Evolutionary conservation across 2,113 vertebrate species (phyloP), one percentile per base, ranked within the genome.

Genomic region (Oryzias curvinotus): DNA sequence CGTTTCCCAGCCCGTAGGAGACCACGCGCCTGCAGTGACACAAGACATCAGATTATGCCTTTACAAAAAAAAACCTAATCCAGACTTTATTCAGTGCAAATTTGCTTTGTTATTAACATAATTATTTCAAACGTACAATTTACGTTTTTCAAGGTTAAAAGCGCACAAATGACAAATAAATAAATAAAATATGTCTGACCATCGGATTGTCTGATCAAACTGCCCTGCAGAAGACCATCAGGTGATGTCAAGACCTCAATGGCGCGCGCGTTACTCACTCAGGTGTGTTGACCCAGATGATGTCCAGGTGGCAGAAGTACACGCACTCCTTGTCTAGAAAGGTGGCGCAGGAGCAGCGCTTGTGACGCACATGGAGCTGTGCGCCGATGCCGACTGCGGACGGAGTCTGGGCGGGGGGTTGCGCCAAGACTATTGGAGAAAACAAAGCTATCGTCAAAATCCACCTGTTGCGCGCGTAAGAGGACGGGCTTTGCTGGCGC

Each of bases 221-320:
- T 23, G 21, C 21, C 21, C 21, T 12, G 36, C 36, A 36, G 36
- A 36, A 12, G 36, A 36, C 8, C 10, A 36, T 36, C 36, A 8
- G 36, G 36, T 36, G 36, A 36, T 36, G 36, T 12, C 36, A 2
- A 36, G 36, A 36, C 12, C 36, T 10, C 2, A 10, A 36, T 36
- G 36, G 36, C 36, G 36, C 36, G 36, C 36, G 7, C 16, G 1
- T 30, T 15, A 71, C 69, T 67, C 80, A 99, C 97, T 97, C 96
- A 14, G 97, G 96, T 44, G 97, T 98, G 94, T 98, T 98, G 91
- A 99, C 93, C 97, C 97, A 98, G 62, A 99, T 98, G 86, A 99
- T 98, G 88, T 99, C 97, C 71, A 99, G 91, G 87, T 98, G 97
- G 86, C 96, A 99, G 90, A 98, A 99, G 89, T 98, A 99, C 60